A percentile compares a stretch with the other conserved stretches of the same genome.
Conservation (phyloP, 2,113 vertebrate genomes). For the Varanus komodoensis region DNA sequence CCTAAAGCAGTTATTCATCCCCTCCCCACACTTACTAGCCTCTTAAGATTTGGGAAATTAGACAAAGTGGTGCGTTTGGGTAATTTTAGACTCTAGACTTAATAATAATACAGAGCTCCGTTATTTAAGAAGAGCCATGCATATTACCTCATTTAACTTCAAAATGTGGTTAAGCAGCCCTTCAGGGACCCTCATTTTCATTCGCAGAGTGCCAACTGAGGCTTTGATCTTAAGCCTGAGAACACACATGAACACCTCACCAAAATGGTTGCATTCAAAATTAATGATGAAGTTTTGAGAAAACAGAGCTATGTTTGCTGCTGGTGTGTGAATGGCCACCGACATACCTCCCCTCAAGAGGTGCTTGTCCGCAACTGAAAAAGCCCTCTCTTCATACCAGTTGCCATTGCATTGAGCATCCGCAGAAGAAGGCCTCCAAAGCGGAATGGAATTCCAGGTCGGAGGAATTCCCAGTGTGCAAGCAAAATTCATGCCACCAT, state of each 20-base stretch:
- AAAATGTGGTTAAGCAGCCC: background rate
- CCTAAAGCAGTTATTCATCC: background rate
- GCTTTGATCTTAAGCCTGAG: background rate
- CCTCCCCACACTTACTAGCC: too few relatives aligned
- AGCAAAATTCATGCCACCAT: too few relatives aligned
- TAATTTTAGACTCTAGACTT: background rate
- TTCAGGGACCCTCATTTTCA: background rate
- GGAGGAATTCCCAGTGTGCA: too few relatives aligned
- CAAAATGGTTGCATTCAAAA: background rate
- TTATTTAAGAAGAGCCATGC: background rate
- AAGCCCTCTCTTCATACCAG: background rate
- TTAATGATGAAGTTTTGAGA: background rate
- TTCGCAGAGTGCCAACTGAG: background rate
- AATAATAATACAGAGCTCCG: background rate
- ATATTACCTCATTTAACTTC: background rate
- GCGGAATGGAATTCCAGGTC: background rate
- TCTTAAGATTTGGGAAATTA: background rate
- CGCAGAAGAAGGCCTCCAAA: background rate
- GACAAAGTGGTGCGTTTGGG: background rate
- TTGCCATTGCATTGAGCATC: background rate
- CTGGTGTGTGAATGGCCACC: background rate
- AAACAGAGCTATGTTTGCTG: background rate
- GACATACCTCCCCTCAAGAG: background rate
- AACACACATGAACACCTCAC: background rate
- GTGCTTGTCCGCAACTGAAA: background rate